These are phyloP conservation scores for Agonum fuliginosum DNA, from an alignment of 2,888 invertebrate genomes.

Conservation along the genomic window DNA sequence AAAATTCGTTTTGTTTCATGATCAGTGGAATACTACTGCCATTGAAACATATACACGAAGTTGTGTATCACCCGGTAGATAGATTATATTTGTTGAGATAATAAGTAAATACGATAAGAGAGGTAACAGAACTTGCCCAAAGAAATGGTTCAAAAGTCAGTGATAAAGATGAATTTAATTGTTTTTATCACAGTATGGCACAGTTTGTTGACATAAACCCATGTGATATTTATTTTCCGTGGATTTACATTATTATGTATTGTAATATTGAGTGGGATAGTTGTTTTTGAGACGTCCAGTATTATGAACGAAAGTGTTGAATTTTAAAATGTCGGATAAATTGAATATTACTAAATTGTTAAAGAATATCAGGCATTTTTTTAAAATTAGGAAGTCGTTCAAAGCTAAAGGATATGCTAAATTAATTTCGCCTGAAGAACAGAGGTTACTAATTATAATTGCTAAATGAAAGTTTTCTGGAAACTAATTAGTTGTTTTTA, in stretches of 20 bases:
- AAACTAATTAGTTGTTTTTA: constrained; percentile 70
- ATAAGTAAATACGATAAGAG: constrained; percentile 54
- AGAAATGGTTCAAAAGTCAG: constrained; percentile 51
- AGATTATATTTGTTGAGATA: no score
- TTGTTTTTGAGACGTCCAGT: constrained; percentile 45
- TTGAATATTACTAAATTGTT: constrained; percentile 60
- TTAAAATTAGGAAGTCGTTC: constrained; percentile 73
- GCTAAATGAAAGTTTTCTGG: constrained; percentile 4
- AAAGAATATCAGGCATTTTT: constrained; percentile 67
- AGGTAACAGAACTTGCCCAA: constrained; percentile 51
- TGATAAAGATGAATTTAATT: constrained; percentile 40
- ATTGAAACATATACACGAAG: no score
- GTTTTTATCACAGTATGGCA: constrained; percentile 36
- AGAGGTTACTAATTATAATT: constrained; percentile 73
- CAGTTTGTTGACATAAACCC: constrained; percentile 50
- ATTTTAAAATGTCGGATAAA: constrained; percentile 66
- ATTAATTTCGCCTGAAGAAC: constrained; percentile 82
- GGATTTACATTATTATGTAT: constrained; percentile 47
- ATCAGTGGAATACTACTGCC: no score
- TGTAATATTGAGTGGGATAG: constrained; percentile 43
- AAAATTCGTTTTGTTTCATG: no score
- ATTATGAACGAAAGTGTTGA: not conserved
- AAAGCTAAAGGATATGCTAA: constrained; percentile 78
- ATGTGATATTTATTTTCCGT: constrained; percentile 41
- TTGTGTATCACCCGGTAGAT: no score